Percentiles rank a stretch among this genome's conserved stretches.
These are phyloP conservation scores for Aelia acuminata DNA, from an alignment of 2,888 invertebrate genomes.

Conservation along the genomic window DNA sequence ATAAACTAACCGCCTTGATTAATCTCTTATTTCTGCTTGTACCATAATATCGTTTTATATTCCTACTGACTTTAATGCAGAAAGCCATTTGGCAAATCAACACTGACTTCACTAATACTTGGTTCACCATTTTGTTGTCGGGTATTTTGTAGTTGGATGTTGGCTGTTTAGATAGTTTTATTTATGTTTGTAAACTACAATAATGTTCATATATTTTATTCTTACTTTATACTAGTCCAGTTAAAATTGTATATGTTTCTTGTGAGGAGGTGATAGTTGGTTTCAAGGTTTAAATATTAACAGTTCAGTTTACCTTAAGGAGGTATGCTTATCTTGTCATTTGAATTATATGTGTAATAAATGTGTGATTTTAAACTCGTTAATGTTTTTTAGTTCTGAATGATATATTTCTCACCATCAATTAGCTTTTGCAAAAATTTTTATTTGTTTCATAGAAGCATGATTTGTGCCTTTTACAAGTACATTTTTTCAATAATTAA, in stretches of 20 bases:
- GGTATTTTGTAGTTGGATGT: slow-evolving; percentile 39
- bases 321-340: slow-evolving; percentile 38
- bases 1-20: not conserved
- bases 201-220: slow-evolving; percentile 44
- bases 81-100: not conserved
- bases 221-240: not conserved
- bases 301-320: slow-evolving; percentile 31
- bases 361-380: not conserved
- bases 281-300: slow-evolving; percentile 5
- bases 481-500: not conserved
- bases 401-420: not conserved
- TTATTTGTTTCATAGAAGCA: not conserved
- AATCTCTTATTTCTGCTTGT: not conserved
- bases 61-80: not conserved
- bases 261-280: slow-evolving; percentile 31
- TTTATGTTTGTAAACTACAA: slow-evolving; percentile 27
- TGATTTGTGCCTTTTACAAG: not conserved
- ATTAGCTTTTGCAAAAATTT: not conserved
- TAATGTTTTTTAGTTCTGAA: not conserved
- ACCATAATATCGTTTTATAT: not conserved
- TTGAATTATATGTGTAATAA: slow-evolving; percentile 18
- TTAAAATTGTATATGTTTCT: slow-evolving; percentile 21
- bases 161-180: slow-evolving; percentile 45
- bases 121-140: slow-evolving; percentile 43
- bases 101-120: not conserved